A percentile compares a stretch with the other conserved stretches of the same genome.
Conservation (phyloP, 1,140 invertebrate species). For the Bombyx mandarina region DNA sequence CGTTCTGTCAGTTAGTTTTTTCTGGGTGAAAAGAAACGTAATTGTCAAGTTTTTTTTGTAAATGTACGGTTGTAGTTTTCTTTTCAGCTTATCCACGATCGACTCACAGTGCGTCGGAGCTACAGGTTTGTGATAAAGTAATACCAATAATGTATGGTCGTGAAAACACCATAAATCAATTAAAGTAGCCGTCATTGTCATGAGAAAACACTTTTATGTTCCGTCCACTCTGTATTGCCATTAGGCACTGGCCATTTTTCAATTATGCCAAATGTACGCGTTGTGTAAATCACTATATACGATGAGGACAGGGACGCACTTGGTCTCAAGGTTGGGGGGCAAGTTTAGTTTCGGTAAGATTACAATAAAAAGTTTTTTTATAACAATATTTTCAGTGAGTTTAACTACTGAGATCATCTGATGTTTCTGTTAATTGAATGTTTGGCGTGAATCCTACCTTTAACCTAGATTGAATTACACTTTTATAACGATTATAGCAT, state of each 20-base stretch:
- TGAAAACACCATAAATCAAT: too few species aligned
- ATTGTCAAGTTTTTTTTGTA: too few species aligned
- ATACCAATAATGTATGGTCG: too few species aligned
- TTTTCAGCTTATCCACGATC: too few species aligned
- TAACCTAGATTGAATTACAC: neutral
- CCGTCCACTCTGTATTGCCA: neutral
- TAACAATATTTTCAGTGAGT: neutral
- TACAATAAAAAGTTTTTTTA: neutral
- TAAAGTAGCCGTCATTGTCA: too few species aligned
- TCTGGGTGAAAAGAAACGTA: too few species aligned
- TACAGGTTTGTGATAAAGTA: too few species aligned
- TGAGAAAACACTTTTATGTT: neutral
- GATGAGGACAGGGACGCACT: conserved; percentile 13
- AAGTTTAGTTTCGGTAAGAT: neutral
- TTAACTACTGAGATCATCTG: neutral
- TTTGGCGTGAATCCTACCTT: neutral
- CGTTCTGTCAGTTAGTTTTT: too few species aligned
- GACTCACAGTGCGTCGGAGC: too few species aligned
- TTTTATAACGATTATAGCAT: neutral
- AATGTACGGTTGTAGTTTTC: too few species aligned
- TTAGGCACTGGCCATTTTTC: conserved; percentile 50
- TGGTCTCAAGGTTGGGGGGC: neutral
- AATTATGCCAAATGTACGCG: conserved; percentile 65
- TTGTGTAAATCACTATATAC: conserved; percentile 52
- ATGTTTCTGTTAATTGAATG: neutral